Conservation (phyloP, 2,113 vertebrate genomes). For the Onychostruthus taczanowskii region DNA sequence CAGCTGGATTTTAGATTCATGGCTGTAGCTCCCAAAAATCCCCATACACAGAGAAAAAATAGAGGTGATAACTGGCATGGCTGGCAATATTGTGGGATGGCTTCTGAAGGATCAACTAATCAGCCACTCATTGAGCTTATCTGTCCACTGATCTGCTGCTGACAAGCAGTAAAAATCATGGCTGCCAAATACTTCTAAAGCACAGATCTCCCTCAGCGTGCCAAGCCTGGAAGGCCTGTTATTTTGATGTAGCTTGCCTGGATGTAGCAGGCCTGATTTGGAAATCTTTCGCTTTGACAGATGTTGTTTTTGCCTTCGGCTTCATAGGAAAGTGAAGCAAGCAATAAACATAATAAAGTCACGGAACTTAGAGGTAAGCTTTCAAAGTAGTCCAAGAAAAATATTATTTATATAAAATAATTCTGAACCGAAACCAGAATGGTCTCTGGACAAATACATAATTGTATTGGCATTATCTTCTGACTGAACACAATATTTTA, state of each 20-base stretch:
- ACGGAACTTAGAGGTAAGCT: slow-evolving; percentile 35
- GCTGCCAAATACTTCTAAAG: slow-evolving; percentile 16
- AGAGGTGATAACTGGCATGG: background rate
- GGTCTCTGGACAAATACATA: background rate
- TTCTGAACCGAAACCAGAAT: slow-evolving; percentile 6
- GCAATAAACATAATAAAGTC: slow-evolving; percentile 46
- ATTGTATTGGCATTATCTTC: background rate
- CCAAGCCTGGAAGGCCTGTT: slow-evolving; percentile 50
- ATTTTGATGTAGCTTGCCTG: slow-evolving; percentile 40
- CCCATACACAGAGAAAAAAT: background rate
- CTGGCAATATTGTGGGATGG: background rate
- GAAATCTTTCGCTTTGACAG: slow-evolving; percentile 18
- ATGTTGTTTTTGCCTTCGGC: slow-evolving; percentile 33
- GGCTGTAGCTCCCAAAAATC: background rate
- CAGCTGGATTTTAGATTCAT: background rate
- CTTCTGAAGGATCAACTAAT: background rate
- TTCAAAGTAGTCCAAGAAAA: slow-evolving; percentile 68
- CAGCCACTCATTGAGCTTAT: slow-evolving; percentile 13
- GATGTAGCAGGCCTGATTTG: background rate
- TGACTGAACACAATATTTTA: background rate
- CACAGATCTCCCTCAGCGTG: background rate
- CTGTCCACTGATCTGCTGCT: slow-evolving; percentile 23
- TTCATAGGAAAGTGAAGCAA: slow-evolving; percentile 24
- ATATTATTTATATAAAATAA: slow-evolving; percentile 50
- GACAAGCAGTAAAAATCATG: background rate